Conservation (phyloP, 2,113 vertebrate genomes). For the Phocoena sinus region DNA sequence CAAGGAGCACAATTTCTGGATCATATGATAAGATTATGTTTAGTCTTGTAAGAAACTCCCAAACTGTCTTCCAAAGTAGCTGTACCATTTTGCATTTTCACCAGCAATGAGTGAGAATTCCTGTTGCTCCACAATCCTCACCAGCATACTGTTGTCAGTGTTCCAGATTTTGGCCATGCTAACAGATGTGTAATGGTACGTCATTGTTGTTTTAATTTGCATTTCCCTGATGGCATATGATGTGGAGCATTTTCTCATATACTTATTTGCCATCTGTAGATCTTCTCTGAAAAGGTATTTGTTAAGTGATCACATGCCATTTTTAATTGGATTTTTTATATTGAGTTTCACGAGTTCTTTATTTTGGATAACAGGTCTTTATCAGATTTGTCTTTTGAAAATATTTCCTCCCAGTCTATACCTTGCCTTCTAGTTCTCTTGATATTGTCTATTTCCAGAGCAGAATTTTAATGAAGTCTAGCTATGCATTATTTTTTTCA, state of each 20-base stretch:
- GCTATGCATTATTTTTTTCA: neutral
- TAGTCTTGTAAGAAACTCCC: neutral
- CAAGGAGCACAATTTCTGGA: neutral
- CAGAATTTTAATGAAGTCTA: neutral
- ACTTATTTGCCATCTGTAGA: neutral
- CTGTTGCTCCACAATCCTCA: neutral
- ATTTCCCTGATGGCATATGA: neutral
- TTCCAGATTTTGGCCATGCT: neutral
- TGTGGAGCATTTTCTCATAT: neutral
- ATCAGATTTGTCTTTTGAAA: neutral
- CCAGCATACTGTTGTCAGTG: neutral
- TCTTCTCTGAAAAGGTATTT: neutral
- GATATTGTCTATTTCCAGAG: neutral
- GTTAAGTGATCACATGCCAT: neutral
- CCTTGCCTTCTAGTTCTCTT: neutral
- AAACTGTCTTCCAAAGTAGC: neutral
- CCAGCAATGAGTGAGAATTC: neutral
- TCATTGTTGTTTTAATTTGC: neutral
- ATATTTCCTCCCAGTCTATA: neutral
- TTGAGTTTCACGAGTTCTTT: neutral
- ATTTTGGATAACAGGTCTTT: neutral
- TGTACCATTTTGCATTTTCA: neutral
- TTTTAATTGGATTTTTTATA: neutral
- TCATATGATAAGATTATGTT: neutral
- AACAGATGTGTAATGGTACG: neutral